phyloP scores from a whole-genome alignment of 35 echinoderm and acorn worm genomes.

The Holothuria glaberrima region DNA sequence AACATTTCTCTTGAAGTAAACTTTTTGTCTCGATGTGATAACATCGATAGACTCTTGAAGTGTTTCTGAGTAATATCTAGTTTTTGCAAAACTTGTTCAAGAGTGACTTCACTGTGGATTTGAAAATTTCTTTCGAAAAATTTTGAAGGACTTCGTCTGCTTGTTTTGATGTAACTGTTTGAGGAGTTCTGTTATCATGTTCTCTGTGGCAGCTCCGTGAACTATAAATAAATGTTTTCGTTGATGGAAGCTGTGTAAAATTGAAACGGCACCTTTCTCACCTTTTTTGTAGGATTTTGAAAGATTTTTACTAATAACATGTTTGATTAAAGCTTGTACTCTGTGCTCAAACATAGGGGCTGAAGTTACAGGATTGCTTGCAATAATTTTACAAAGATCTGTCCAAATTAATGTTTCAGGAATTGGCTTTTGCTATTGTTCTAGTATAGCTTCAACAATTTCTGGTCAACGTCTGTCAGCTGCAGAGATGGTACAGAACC shows the following conservation, averaged over 20 bases:
- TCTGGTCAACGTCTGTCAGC: slow-evolving; percentile 78
- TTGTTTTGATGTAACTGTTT: neutral
- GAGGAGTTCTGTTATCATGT: too few relatives aligned
- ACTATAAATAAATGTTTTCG: slow-evolving; percentile 8
- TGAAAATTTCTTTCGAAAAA: neutral
- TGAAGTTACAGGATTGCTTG: neutral
- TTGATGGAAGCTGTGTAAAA: slow-evolving; percentile 31
- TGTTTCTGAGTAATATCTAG: slow-evolving; percentile 31
- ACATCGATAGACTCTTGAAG: neutral
- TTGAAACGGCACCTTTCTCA: slow-evolving; percentile 16
- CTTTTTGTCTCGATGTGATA: neutral
- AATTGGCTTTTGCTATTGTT: slow-evolving; percentile 33
- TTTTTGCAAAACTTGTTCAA: slow-evolving; percentile 14
- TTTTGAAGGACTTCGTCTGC: neutral
- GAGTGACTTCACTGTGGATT: neutral
- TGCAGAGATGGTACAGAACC: slow-evolving; percentile 63
- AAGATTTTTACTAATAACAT: slow-evolving; percentile 14
- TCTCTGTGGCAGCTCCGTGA: too few relatives aligned
- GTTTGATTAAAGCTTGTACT: neutral
- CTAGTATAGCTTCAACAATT: slow-evolving; percentile 36
- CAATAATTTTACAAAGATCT: slow-evolving; percentile 17
- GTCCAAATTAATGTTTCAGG: slow-evolving; percentile 55
- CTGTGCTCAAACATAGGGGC: slow-evolving; percentile 22
- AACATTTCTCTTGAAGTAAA: slow-evolving; percentile 46
- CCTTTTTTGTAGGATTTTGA: neutral